Base-by-base conservation (phyloP, 2,888 invertebrate genomes). In the Caenorhabditis wallacei region DNA sequence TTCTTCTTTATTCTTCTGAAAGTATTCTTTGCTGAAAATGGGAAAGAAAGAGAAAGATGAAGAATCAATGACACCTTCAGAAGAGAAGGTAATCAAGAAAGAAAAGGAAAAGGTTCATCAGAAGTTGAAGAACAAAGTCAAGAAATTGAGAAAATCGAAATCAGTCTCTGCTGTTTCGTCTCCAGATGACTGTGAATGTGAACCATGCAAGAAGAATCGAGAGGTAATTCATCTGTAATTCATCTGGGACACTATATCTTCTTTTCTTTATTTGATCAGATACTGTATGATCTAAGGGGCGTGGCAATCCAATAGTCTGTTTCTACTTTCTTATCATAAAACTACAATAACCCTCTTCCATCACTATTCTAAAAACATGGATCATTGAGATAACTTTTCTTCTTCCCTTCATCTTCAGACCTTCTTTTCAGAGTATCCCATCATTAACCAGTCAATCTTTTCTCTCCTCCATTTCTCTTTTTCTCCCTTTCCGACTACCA, bases 401-500 rank as follows among this genome's bases (percentile, higher is more conserved):
- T 40, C 37, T 30, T 20, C 22, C 22, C 20, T 18, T 40, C 40
- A 40, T 22, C 22, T 43, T 40, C 63, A 63, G 63, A 63, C 46
- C 16, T 24, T 30, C 18, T 2, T 30, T 13, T 2, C 11, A 20
- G 16, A 66, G 66, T 66, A 66, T 66, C 63, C 72, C 57, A 57
- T 75, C 57, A 75, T 75, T 64, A 75, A 57, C 68, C 59, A 66
- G 75, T 76, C 75, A 68, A 76, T 68, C 68, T 66, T 40, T 74
- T 61, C 43, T 22, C 24, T 53, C n/a, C n/a, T 18, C 35, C 35
- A 46, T 56, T 40, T 20, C 46, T 18, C 13, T 46, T 46, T 35
- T 22, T 13, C 56, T 11, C 4, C 24, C 54, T 40, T 43, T 54
- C 30, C 43, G 43, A 30, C 30, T 8, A 26, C 70, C 35, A 69